Percentiles rank a stretch among this genome's conserved stretches.
Conservation (phyloP, 2,888 invertebrate genomes). For the Amiota minor region DNA sequence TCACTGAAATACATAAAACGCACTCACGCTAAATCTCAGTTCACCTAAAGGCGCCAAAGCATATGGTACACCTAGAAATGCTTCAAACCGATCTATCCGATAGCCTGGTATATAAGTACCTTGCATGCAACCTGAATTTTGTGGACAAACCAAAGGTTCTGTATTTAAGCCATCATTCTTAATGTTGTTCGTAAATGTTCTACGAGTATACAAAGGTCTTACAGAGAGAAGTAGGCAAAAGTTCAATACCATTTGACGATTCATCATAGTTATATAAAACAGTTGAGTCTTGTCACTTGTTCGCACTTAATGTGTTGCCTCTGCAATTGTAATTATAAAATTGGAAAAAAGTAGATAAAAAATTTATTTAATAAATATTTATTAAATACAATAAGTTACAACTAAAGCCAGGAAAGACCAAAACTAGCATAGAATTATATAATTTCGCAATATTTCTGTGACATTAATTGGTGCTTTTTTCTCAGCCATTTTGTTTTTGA, state of each 20-base stretch:
- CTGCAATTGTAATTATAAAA: not conserved
- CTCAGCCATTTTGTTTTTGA: too few relatives aligned
- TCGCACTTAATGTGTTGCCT: not conserved
- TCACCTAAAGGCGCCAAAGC: slow-evolving; percentile 70
- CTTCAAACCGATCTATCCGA: slow-evolving; percentile 65
- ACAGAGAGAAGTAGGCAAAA: too few relatives aligned
- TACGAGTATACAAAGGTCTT: too few relatives aligned
- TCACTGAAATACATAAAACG: slow-evolving; percentile 18
- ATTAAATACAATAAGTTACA: too few relatives aligned
- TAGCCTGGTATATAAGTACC: slow-evolving; percentile 64
- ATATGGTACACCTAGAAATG: slow-evolving; percentile 71
- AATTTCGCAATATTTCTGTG: too few relatives aligned
- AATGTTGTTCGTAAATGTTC: too few relatives aligned
- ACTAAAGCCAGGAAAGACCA: too few relatives aligned
- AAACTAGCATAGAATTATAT: too few relatives aligned
- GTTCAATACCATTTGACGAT: not conserved
- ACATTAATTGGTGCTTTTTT: too few relatives aligned
- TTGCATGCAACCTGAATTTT: slow-evolving; percentile 61
- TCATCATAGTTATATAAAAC: not conserved
- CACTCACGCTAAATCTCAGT: slow-evolving; percentile 69
- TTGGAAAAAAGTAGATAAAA: not conserved
- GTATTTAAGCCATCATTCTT: not conserved
- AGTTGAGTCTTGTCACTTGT: not conserved
- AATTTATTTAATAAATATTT: too few relatives aligned
- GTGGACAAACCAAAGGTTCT: slow-evolving; percentile 56